Conservation (phyloP, 1,140 invertebrate species). For the Apis laboriosa region DNA sequence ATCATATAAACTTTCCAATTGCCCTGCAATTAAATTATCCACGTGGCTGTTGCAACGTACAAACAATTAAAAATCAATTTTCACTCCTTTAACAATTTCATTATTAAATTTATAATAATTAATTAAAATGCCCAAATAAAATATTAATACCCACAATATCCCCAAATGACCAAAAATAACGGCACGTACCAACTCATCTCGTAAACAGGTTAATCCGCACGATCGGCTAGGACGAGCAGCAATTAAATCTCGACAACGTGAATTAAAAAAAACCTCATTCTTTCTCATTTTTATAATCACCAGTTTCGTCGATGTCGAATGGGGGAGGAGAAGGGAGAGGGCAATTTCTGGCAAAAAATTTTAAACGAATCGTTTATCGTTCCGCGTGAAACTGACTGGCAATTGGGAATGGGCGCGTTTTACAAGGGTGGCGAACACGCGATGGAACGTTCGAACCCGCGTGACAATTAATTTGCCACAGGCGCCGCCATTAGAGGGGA, state of each 20-base stretch:
- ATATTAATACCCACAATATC: too few species aligned
- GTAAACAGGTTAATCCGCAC: too few species aligned
- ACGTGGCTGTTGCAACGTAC: too few species aligned
- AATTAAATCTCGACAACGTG: not conserved
- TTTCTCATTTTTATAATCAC: not conserved
- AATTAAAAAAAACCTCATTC: not conserved
- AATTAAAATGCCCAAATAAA: too few species aligned
- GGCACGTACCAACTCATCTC: too few species aligned
- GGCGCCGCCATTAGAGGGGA: slow-evolving; percentile 31
- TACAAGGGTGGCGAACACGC: not conserved
- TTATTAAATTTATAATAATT: too few species aligned
- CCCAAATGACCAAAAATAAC: too few species aligned
- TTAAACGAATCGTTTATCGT: not conserved
- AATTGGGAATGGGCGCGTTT: slow-evolving; percentile 17
- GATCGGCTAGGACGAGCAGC: not conserved
- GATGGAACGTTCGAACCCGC: slow-evolving; percentile 27
- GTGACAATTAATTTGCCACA: slow-evolving; percentile 50
- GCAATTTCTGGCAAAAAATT: slow-evolving; percentile 6
- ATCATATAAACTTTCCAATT: too few species aligned
- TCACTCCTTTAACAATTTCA: too few species aligned
- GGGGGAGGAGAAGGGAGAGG: not conserved
- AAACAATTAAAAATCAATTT: too few species aligned
- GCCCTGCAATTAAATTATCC: too few species aligned
- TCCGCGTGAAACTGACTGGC: not conserved
- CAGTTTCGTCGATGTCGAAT: slow-evolving; percentile 1